Evolutionary conservation across 53 echinoderm and acorn worm genomes (phyloP), one percentile per base, ranked within the genome.

Genomic region (Holothuria leucospilota): DNA sequence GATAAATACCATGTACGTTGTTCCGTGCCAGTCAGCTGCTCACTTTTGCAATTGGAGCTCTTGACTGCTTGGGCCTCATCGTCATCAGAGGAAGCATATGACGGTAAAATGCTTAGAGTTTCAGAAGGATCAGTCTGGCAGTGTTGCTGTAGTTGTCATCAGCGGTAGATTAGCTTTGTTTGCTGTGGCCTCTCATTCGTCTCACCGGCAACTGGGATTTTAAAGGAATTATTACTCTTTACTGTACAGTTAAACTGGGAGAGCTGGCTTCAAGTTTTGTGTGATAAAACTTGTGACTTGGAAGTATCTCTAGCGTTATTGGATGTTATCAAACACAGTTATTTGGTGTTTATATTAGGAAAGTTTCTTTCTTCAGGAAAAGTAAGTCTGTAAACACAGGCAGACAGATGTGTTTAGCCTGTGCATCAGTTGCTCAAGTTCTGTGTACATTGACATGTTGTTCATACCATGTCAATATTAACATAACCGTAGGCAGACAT

Each of bases 61-160:
- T 56, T 56, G 56, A 56, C 56, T 56, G 56, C 56, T 56, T 56
- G 56, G 56, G 56, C 56, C 56, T 56, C 46, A 56, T 18, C 18
- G 56, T 56, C 56, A 56, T 56, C 56, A 6, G 39, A 30, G 29
- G 72, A 39, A 72, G 49, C 72, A 72, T 72, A 46, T 72, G 72
- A 72, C 72, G n/a, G 75, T 51, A 26, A 75, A 75, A 75, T 75
- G 75, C 75, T 28, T 49, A 25, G 25, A 52, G 24, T 49, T 49
- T 74, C 75, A 51, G 25, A 23, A 75, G 75, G 51, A 49, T 27
- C 75, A 24, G 75, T 51, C 20, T 30, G 25, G 75, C 75, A 75
- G 75, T 49, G 75, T 75, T 75, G 25, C 75, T 53, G 51, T 16
- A 26, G 75, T 75, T 75, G 51, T 75, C 75, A 75, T 75, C 75